phyloP scores from a whole-genome alignment of 2,888 invertebrate genomes.

The Taenaris catops region DNA sequence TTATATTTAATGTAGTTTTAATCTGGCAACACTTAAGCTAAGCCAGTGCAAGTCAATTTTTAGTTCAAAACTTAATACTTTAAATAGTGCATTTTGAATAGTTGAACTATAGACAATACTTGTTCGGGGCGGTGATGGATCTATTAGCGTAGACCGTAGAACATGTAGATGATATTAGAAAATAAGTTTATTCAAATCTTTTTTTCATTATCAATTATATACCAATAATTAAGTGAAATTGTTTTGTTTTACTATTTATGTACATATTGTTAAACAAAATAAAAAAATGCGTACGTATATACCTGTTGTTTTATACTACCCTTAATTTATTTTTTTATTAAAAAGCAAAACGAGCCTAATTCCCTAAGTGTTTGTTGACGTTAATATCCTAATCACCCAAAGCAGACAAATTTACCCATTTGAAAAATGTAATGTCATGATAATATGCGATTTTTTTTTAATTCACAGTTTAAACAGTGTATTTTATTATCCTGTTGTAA shows the following conservation, averaged over 20 bases:
- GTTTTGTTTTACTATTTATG: slow-evolving; percentile 59
- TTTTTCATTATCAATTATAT: slow-evolving; percentile 32
- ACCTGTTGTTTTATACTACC: slow-evolving; percentile 22
- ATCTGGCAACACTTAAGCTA: slow-evolving; percentile 9
- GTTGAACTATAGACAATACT: slow-evolving; percentile 42
- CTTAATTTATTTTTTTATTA: too few species aligned
- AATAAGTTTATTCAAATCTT: slow-evolving; percentile 37
- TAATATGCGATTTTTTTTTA: slow-evolving; percentile 2
- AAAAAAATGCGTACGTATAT: slow-evolving; percentile 44
- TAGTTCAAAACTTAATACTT: slow-evolving; percentile 36
- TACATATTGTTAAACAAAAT: slow-evolving; percentile 54
- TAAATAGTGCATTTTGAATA: slow-evolving; percentile 33
- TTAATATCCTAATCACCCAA: too few species aligned
- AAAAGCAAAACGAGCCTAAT: too few species aligned
- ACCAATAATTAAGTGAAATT: slow-evolving; percentile 37
- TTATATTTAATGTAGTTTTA: slow-evolving; percentile 7
- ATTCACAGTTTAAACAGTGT: too few species aligned
- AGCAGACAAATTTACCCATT: too few species aligned
- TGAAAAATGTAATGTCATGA: too few species aligned
- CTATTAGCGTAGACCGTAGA: slow-evolving; percentile 62
- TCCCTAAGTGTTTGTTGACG: too few species aligned
- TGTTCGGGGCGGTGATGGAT: slow-evolving; percentile 49
- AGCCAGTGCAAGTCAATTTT: slow-evolving; percentile 13
- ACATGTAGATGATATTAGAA: slow-evolving; percentile 46
- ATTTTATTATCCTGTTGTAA: too few species aligned